These are phyloP conservation scores for Drosophila sucinea DNA, from an alignment of 1,140 invertebrate species.

Conservation along the genomic window DNA sequence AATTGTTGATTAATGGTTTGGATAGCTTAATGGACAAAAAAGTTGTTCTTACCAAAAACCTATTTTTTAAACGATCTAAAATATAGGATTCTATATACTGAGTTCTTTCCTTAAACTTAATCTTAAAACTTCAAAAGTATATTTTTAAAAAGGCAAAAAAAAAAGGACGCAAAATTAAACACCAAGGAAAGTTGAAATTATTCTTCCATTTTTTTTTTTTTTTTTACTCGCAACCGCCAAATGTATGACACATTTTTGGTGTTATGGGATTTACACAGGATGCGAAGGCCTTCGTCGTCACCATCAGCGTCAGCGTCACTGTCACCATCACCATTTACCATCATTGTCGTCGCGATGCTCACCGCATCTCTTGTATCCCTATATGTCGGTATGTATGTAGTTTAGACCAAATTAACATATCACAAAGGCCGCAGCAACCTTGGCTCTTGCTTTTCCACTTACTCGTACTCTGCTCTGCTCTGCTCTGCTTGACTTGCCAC, in stretches of 20 bases:
- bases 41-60: no score
- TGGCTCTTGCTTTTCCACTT: slow-evolving; percentile 19
- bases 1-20: no score
- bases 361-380: slow-evolving; percentile 19
- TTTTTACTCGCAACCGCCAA: slow-evolving; percentile 42
- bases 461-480: slow-evolving; percentile 6
- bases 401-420: slow-evolving; percentile 76
- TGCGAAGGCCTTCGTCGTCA: slow-evolving; percentile 2
- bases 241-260: slow-evolving; percentile 56
- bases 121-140: no score
- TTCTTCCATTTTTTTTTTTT: slow-evolving; percentile 1
- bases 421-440: slow-evolving; percentile 59
- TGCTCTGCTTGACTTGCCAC: slow-evolving; percentile 65
- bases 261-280: slow-evolving; percentile 41
- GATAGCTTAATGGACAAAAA: no score
- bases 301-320: not conserved
- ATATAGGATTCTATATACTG: no score
- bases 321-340: not conserved
- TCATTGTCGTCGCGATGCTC: slow-evolving; percentile 21
- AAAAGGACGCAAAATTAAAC: not conserved
- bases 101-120: no score
- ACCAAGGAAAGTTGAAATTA: slow-evolving; percentile 29
- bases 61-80: no score
- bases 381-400: slow-evolving; percentile 39
- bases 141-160: not conserved